Evolutionary conservation across 2,888 invertebrate genomes (phyloP).

Genomic region (Hoplodrina blanda): DNA sequence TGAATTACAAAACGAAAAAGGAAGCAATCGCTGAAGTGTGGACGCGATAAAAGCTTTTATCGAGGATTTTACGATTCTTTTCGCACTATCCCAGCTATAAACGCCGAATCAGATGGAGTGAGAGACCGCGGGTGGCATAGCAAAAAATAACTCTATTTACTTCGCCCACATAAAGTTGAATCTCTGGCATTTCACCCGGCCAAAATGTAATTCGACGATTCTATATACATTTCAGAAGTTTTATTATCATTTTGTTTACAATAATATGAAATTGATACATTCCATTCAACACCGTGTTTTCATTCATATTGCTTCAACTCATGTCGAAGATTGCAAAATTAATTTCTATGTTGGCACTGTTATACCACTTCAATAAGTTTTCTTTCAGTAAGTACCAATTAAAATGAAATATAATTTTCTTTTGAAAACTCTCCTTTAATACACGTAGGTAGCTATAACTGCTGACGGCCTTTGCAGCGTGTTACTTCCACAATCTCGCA

Average conservation of each 20-base stretch:
- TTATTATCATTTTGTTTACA: constrained; percentile 54
- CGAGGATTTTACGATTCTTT: constrained; percentile 84
- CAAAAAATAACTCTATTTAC: constrained; percentile 81
- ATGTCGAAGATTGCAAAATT: not conserved
- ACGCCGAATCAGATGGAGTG: constrained; percentile 85
- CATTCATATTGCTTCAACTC: not conserved
- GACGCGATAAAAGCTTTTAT: constrained; percentile 84
- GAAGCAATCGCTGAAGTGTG: constrained; percentile 80
- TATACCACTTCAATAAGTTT: not conserved
- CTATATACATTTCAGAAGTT: constrained; percentile 48
- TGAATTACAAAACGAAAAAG: constrained; percentile 79
- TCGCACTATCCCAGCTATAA: constrained; percentile 84
- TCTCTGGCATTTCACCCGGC: constrained; percentile 59
- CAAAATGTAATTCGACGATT: constrained; percentile 55
- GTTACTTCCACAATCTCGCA: constrained; percentile 21
- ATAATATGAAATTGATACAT: constrained; percentile 30
- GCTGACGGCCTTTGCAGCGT: constrained; percentile 2
- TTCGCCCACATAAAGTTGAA: constrained; percentile 73
- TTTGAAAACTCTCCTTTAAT: constrained; percentile 1
- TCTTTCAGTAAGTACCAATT: constrained; percentile 10
- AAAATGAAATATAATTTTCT: constrained; percentile 1
- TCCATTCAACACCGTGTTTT: not conserved
- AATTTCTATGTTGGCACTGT: not conserved
- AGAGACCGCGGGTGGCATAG: constrained; percentile 79
- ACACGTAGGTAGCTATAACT: not conserved